Evolutionary conservation across 1,140 invertebrate genomes (phyloP).

Genomic region (Dolichoris vasculosae): DNA sequence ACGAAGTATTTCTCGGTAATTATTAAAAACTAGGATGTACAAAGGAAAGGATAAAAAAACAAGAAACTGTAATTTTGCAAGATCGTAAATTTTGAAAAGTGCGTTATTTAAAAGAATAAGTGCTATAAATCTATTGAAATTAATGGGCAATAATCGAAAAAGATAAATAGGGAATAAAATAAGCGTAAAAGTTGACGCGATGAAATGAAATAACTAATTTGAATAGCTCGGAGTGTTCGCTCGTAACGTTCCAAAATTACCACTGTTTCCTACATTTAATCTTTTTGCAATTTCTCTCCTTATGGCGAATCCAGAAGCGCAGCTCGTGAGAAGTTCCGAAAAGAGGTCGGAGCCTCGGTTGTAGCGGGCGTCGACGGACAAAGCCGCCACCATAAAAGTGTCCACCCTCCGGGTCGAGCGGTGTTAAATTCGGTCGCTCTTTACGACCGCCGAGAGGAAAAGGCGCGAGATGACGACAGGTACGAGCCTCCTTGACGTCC

Average conservation of each 20-base stretch:
- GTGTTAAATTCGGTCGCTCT: constrained; percentile 24
- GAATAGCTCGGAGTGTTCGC: too few relatives aligned
- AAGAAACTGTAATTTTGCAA: too few relatives aligned
- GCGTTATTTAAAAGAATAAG: too few relatives aligned
- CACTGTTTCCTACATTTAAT: neutral
- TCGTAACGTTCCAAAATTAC: neutral
- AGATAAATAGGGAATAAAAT: too few relatives aligned
- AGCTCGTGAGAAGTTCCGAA: neutral
- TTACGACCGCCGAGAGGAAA: constrained; percentile 14
- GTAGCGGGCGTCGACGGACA: constrained; percentile 27
- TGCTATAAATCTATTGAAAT: too few relatives aligned
- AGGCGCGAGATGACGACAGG: constrained; percentile 34
- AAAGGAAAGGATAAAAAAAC: too few relatives aligned
- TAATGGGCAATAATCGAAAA: too few relatives aligned
- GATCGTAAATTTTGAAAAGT: too few relatives aligned
- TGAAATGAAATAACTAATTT: too few relatives aligned
- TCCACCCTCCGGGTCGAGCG: constrained; percentile 56
- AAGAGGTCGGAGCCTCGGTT: neutral
- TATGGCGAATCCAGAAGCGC: neutral
- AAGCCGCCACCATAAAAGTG: constrained; percentile 65
- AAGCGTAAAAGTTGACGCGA: too few relatives aligned
- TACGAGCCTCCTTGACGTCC: neutral
- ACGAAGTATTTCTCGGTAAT: too few relatives aligned
- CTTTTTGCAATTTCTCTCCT: neutral
- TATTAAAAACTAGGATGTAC: too few relatives aligned